Evolutionary conservation across 2,113 vertebrate genomes (phyloP).

Genomic region (Tauraco erythrolophus): DNA sequence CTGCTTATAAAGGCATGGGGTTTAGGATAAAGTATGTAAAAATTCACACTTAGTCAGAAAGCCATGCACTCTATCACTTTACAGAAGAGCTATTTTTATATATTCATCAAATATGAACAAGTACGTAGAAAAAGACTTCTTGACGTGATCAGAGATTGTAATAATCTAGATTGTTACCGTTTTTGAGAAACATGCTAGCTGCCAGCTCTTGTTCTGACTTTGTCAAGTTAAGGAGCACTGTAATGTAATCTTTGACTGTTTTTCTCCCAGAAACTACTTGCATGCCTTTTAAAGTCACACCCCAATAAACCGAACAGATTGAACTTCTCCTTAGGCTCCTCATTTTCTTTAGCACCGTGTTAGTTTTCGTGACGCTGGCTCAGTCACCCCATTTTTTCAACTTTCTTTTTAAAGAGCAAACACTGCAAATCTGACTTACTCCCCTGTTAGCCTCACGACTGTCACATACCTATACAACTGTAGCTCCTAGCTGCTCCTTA

Average conservation of each 20-base stretch:
- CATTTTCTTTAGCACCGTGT: background rate
- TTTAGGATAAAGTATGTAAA: background rate
- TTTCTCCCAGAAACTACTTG: background rate
- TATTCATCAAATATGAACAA: background rate
- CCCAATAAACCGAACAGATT: background rate
- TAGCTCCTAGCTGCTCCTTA: background rate
- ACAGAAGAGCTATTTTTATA: background rate
- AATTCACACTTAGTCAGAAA: background rate
- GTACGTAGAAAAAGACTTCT: background rate
- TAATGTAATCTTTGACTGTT: background rate
- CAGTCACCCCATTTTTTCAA: background rate
- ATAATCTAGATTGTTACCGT: background rate
- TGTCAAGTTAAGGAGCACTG: background rate
- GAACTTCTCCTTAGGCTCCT: background rate
- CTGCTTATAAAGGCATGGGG: background rate
- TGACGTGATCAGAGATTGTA: background rate
- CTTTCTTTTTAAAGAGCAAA: background rate
- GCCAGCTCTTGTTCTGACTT: background rate
- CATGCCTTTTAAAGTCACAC: background rate
- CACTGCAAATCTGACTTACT: background rate
- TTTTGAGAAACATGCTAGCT: background rate
- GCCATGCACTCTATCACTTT: background rate
- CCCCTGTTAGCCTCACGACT: background rate
- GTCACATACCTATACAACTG: background rate
- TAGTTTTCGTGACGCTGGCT: background rate